phyloP scores from a whole-genome alignment of 2,797 vertebrate species.

The Chiroxiphia lanceolata region DNA sequence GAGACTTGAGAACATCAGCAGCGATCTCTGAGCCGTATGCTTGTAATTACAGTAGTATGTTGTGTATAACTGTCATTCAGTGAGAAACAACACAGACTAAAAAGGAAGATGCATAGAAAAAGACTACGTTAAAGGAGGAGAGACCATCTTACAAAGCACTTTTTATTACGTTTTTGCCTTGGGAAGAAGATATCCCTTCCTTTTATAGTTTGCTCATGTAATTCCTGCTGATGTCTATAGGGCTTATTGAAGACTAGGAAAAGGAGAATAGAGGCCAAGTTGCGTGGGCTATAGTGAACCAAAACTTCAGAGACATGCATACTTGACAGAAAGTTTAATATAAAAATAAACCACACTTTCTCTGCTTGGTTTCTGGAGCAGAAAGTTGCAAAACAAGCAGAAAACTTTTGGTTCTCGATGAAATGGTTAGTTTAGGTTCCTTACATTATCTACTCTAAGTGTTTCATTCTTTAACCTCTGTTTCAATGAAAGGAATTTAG shows the following conservation, averaged over 20 bases:
- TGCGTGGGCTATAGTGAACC: constrained; percentile 15
- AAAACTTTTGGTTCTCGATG: constrained; percentile 44
- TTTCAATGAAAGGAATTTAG: neutral
- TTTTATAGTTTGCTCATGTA: neutral
- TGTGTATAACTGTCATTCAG: neutral
- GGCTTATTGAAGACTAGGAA: neutral
- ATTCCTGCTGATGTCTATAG: neutral
- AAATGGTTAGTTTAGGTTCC: constrained; percentile 34
- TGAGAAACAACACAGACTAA: constrained; percentile 22
- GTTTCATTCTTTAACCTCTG: neutral
- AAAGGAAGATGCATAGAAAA: constrained; percentile 7
- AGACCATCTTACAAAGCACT: neutral
- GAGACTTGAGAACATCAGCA: constrained; percentile 41
- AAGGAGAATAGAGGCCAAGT: constrained; percentile 21
- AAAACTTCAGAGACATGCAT: constrained; percentile 46
- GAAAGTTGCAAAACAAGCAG: constrained; percentile 57
- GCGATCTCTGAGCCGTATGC: neutral
- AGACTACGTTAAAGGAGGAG: neutral
- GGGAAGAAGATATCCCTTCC: neutral
- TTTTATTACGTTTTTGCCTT: neutral
- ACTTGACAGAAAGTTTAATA: constrained; percentile 36
- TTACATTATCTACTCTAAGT: neutral
- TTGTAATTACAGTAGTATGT: constrained; percentile 29
- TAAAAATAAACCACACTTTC: constrained; percentile 53
- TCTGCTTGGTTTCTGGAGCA: constrained; percentile 62